A percentile compares a stretch with the other conserved stretches of the same genome.
phyloP scores from a whole-genome alignment of 1,140 invertebrate species.

The Drosophila tsacasi region DNA sequence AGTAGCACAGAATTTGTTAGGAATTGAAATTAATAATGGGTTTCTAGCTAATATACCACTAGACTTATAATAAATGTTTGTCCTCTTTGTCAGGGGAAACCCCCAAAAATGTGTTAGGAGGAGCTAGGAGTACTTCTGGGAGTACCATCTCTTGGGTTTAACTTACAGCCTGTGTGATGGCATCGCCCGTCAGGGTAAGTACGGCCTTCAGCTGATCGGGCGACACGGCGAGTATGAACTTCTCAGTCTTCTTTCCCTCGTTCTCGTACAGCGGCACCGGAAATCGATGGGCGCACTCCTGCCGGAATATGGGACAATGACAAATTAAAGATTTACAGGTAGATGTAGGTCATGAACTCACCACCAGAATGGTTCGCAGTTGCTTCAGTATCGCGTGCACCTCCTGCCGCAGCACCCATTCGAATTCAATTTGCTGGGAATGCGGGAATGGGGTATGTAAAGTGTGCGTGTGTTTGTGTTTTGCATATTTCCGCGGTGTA shows the following conservation, averaged over 20 bases:
- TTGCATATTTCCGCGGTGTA: conserved; percentile 58
- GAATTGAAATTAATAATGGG: too few relatives aligned
- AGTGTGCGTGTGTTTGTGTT: conserved; percentile 7
- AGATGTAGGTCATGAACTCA: conserved; percentile 85
- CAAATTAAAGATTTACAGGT: conserved; percentile 16
- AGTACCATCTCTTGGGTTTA: too few relatives aligned
- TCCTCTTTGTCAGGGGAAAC: not conserved
- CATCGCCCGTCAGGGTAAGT: conserved; percentile 94
- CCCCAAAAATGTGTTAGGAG: not conserved
- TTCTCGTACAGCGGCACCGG: conserved; percentile 93
- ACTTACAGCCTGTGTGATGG: conserved; percentile 94
- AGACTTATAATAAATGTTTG: too few relatives aligned
- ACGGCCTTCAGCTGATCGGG: conserved; percentile 96
- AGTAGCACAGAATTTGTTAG: too few relatives aligned
- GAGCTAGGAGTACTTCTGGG: not conserved
- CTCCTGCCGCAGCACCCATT: conserved; percentile 96
- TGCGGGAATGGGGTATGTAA: conserved; percentile 8
- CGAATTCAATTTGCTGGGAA: conserved; percentile 95
- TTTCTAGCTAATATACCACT: not conserved
- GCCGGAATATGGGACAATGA: conserved; percentile 23
- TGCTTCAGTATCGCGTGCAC: conserved; percentile 94
- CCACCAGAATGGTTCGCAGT: conserved; percentile 92
- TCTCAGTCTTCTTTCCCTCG: conserved; percentile 94
- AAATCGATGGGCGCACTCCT: conserved; percentile 95
- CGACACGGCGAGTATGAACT: conserved; percentile 93